phyloP scores from a whole-genome alignment of 2,113 vertebrate genomes.

The Paramormyrops kingsleyae region DNA sequence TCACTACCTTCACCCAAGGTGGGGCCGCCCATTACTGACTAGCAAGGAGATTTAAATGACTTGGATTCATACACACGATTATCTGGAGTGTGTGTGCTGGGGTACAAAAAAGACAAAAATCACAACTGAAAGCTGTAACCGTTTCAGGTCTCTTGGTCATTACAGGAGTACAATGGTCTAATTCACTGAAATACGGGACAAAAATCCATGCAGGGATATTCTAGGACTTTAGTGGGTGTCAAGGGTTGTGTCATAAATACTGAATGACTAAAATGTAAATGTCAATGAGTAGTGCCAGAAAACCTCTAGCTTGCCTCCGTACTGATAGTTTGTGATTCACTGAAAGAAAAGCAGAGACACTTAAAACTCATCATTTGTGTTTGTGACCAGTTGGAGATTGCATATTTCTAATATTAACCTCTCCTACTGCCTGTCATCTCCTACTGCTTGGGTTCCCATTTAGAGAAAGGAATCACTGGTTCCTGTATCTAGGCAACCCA shows the following conservation, averaged over 20 bases:
- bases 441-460: background rate
- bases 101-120: background rate
- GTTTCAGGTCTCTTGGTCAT: background rate
- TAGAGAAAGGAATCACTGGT: background rate
- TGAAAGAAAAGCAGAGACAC: background rate
- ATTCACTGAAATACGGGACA: background rate
- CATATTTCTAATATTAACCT: constrained; percentile 3
- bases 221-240: background rate
- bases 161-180: background rate
- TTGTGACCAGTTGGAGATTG: background rate
- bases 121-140: background rate
- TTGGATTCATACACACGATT: background rate
- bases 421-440: background rate
- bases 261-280: background rate
- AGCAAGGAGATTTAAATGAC: background rate
- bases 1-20: background rate
- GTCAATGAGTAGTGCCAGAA: background rate
- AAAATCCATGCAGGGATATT: background rate
- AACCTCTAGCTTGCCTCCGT: background rate
- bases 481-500: constrained; percentile 16
- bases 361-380: background rate
- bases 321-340: background rate
- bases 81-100: background rate
- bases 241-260: background rate
- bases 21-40: background rate